These are phyloP conservation scores for Sarcoramphus papa DNA, from an alignment of 2,797 vertebrate genomes.

Conservation along the genomic window DNA sequence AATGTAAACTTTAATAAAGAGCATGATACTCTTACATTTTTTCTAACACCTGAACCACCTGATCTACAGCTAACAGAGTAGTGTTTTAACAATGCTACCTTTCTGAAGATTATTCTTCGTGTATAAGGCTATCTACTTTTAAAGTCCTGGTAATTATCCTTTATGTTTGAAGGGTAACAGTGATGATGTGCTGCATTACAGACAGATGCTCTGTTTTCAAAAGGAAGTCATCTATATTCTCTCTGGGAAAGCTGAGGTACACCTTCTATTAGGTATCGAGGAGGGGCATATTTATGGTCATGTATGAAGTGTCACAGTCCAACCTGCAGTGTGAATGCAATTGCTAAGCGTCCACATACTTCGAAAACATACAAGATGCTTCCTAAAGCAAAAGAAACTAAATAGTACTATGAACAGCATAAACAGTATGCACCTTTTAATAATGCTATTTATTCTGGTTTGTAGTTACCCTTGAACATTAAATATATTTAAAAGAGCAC, in stretches of 20 bases:
- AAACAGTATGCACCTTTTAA: slow-evolving; percentile 34
- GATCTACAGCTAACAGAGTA: slow-evolving; percentile 14
- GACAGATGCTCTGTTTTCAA: slow-evolving; percentile 38
- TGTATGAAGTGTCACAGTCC: slow-evolving; percentile 65
- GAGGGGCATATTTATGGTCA: slow-evolving; percentile 58
- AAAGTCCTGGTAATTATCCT: not conserved
- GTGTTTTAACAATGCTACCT: slow-evolving; percentile 32
- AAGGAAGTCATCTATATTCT: slow-evolving; percentile 44
- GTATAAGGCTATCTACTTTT: slow-evolving; percentile 1
- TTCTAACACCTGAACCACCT: slow-evolving; percentile 36
- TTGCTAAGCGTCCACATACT: slow-evolving; percentile 43
- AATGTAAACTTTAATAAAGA: slow-evolving; percentile 16
- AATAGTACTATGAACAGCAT: slow-evolving; percentile 46
- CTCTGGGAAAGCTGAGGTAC: slow-evolving; percentile 5
- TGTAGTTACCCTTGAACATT: slow-evolving; percentile 31
- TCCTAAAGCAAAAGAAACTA: slow-evolving; percentile 53
- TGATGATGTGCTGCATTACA: slow-evolving; percentile 52
- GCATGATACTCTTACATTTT: slow-evolving; percentile 6
- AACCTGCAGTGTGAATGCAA: slow-evolving; percentile 63
- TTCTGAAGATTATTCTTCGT: not conserved
- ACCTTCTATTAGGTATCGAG: not conserved
- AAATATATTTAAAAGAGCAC: slow-evolving; percentile 33
- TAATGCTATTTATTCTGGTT: slow-evolving; percentile 8
- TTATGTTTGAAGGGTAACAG: slow-evolving; percentile 28
- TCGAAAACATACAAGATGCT: slow-evolving; percentile 44